Evolutionary conservation across 2,797 vertebrate species (phyloP).

Genomic region (Danionella dracula): DNA sequence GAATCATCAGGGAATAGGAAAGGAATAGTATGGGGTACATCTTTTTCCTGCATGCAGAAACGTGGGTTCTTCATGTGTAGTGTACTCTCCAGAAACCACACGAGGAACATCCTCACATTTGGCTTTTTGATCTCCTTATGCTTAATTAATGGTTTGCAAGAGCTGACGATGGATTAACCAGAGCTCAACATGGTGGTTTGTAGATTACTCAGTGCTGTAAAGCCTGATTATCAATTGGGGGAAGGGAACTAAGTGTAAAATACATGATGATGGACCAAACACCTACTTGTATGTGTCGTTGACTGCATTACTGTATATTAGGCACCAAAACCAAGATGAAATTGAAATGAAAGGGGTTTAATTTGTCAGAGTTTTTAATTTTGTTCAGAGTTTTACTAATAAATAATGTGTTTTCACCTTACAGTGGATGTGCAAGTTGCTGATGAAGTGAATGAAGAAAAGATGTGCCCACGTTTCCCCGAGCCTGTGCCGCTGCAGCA

Average conservation of each 20-base stretch:
- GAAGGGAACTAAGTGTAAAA: conserved; percentile 30
- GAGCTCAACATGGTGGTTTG: conserved; percentile 46
- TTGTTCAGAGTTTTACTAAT: too few species aligned
- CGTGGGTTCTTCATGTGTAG: neutral
- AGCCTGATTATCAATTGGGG: conserved; percentile 45
- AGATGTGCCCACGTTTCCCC: conserved; percentile 84
- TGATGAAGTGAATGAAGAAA: conserved; percentile 40
- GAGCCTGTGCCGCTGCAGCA: conserved; percentile 79
- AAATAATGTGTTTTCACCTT: neutral
- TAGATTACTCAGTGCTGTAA: conserved; percentile 49
- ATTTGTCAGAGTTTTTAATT: too few species aligned
- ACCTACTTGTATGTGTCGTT: neutral
- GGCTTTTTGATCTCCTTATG: conserved; percentile 43
- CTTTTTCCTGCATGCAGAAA: neutral
- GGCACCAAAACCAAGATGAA: too few species aligned
- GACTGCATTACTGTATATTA: too few species aligned
- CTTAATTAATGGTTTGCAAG: conserved; percentile 52
- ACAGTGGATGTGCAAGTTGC: conserved; percentile 37
- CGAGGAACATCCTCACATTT: conserved; percentile 17
- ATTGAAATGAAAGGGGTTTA: too few species aligned
- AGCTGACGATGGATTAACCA: conserved; percentile 55
- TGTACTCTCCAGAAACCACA: conserved; percentile 3
- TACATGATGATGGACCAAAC: conserved; percentile 3
- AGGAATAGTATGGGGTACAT: too few species aligned
- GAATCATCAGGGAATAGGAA: too few species aligned